Conservation (phyloP, 1,140 invertebrate genomes). For the Melanaphis sacchari region DNA sequence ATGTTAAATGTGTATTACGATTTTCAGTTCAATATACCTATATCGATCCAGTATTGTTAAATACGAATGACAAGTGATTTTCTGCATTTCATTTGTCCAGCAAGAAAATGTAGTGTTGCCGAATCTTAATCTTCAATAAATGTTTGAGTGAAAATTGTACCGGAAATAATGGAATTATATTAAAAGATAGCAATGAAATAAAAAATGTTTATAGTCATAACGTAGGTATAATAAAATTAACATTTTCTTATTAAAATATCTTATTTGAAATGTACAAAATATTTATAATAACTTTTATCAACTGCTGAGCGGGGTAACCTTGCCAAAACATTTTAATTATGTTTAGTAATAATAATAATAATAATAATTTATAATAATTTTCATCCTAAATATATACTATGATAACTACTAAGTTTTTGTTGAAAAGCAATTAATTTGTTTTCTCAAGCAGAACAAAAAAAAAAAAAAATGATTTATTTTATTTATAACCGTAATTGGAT, state of each 20-base stretch:
- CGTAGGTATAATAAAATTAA: not conserved
- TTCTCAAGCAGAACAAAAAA: not conserved
- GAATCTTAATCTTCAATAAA: not conserved
- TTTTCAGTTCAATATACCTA: not conserved
- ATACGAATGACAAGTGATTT: not conserved
- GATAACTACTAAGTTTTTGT: not conserved
- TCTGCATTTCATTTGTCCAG: not conserved
- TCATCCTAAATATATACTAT: not conserved
- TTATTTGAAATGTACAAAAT: not conserved
- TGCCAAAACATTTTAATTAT: not conserved
- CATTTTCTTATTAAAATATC: not conserved
- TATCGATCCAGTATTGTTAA: not conserved
- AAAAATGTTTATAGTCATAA: not conserved
- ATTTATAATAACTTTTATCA: not conserved
- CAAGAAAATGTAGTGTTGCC: not conserved
- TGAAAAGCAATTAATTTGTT: not conserved
- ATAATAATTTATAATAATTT: not conserved
- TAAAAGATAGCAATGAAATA: not conserved
- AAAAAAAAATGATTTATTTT: not conserved
- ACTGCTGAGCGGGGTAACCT: not conserved
- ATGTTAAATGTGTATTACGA: not conserved
- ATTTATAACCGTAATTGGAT: not conserved
- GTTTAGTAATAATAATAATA: too few relatives aligned
- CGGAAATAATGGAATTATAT: not conserved
- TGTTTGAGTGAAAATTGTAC: not conserved